Evolutionary conservation across 1,140 invertebrate species (phyloP).

Genomic region (Bombus balteatus): DNA sequence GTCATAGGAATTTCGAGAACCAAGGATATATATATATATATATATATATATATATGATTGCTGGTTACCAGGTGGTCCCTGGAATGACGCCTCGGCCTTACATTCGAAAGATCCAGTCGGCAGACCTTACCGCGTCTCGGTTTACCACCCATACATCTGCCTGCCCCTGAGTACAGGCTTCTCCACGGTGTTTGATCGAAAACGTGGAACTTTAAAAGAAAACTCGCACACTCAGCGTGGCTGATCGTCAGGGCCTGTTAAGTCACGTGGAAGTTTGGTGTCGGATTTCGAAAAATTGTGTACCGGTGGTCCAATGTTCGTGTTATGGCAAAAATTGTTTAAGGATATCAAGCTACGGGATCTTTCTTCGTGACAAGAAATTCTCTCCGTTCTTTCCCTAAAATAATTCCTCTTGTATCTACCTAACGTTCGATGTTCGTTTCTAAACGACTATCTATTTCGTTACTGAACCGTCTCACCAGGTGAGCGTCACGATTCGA

Average conservation of each 20-base stretch:
- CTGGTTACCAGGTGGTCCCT: conserved; percentile 60
- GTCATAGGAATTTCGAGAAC: conserved; percentile 48
- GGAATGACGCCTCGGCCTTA: conserved; percentile 41
- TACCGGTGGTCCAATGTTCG: conserved; percentile 31
- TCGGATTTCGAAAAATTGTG: conserved; percentile 60
- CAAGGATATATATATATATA: conserved; percentile 32
- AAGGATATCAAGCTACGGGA: background rate
- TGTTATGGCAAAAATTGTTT: background rate
- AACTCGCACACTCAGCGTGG: background rate
- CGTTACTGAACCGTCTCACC: conserved; percentile 4
- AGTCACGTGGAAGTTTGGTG: conserved; percentile 50
- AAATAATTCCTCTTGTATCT: background rate
- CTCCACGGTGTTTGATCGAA: conserved; percentile 37
- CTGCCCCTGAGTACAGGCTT: conserved; percentile 22
- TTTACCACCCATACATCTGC: conserved; percentile 57
- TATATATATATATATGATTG: conserved; percentile 41
- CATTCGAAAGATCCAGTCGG: conserved; percentile 44
- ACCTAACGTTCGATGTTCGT: background rate
- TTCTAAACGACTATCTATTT: background rate
- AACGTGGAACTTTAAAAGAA: conserved; percentile 46
- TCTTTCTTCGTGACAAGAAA: background rate
- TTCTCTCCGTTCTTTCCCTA: background rate
- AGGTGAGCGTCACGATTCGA: conserved; percentile 61
- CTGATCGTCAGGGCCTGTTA: background rate
- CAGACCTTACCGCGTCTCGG: conserved; percentile 49